Evolutionary conservation across 2,888 invertebrate species (phyloP).

Genomic region (Sarcophaga rosellei): DNA sequence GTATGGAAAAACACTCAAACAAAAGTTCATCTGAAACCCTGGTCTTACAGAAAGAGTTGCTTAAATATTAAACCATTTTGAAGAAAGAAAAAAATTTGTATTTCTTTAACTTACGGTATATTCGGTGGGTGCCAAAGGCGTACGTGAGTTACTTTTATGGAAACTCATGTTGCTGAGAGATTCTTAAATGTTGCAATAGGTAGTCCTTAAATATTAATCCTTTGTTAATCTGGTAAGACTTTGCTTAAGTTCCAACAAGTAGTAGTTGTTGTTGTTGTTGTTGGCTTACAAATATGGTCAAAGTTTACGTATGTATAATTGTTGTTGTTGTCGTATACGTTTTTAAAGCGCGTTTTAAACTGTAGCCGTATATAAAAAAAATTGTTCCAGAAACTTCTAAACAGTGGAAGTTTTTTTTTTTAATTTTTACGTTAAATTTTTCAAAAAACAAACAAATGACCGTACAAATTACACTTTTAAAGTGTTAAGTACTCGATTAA

Average conservation of each 20-base stretch:
- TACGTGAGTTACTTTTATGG: conserved; percentile 80
- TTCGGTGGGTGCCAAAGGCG: conserved; percentile 79
- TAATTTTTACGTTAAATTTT: neutral
- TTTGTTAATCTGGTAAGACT: conserved; percentile 41
- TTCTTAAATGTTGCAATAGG: conserved; percentile 11
- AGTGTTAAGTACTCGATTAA: neutral
- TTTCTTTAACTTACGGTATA: conserved; percentile 78
- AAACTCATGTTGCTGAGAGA: conserved; percentile 77
- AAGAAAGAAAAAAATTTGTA: conserved; percentile 4
- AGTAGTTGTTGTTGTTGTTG: too few species aligned
- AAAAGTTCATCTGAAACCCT: too few species aligned
- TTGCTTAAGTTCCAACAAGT: neutral
- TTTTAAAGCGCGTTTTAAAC: conserved; percentile 64
- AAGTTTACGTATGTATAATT: conserved; percentile 16
- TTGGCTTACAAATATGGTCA: neutral
- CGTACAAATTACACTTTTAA: neutral
- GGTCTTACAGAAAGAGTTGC: neutral
- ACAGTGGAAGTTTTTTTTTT: conserved; percentile 69
- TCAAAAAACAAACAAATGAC: neutral
- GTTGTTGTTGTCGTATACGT: neutral
- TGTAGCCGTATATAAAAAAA: conserved; percentile 30
- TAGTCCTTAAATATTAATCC: conserved; percentile 8
- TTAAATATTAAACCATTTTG: neutral
- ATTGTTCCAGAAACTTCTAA: conserved; percentile 75
- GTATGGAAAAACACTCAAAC: too few species aligned